Evolutionary conservation across 2,113 vertebrate species (phyloP).

Genomic region (Corythoichthys haematopterus): DNA sequence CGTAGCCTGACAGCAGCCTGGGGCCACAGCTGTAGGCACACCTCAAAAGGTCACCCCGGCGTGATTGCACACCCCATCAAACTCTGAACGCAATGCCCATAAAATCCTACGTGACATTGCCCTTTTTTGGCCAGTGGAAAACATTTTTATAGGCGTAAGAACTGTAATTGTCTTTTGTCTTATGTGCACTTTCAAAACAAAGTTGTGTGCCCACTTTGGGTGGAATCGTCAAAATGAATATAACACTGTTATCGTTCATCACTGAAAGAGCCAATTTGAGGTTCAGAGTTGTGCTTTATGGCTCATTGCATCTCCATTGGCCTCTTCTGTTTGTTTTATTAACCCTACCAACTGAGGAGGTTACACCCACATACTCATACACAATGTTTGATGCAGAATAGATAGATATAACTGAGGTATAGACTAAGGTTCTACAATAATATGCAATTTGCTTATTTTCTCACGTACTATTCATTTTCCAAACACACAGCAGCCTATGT

Average conservation of each 20-base stretch:
- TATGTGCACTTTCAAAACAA: neutral
- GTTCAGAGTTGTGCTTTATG: neutral
- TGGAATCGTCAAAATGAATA: neutral
- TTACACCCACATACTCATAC: neutral
- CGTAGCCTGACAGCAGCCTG: constrained; percentile 47
- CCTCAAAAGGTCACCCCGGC: constrained; percentile 49
- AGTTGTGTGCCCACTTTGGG: neutral
- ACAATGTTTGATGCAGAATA: no score
- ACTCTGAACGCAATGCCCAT: constrained; percentile 18
- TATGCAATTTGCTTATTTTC: no score
- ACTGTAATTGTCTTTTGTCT: neutral
- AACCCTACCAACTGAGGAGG: neutral
- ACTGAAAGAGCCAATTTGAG: neutral
- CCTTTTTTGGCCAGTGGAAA: constrained; percentile 10
- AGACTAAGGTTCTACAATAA: no score
- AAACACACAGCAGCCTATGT: no score
- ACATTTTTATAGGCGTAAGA: neutral
- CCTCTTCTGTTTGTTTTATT: neutral
- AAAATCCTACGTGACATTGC: constrained; percentile 23
- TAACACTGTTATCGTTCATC: neutral
- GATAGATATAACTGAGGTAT: no score
- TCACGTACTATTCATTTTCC: no score
- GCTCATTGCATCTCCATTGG: neutral
- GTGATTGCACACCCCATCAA: constrained; percentile 40
- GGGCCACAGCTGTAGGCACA: constrained; percentile 54